Conservation (phyloP, 2,888 invertebrate genomes). For the Notodonta ziczac region DNA sequence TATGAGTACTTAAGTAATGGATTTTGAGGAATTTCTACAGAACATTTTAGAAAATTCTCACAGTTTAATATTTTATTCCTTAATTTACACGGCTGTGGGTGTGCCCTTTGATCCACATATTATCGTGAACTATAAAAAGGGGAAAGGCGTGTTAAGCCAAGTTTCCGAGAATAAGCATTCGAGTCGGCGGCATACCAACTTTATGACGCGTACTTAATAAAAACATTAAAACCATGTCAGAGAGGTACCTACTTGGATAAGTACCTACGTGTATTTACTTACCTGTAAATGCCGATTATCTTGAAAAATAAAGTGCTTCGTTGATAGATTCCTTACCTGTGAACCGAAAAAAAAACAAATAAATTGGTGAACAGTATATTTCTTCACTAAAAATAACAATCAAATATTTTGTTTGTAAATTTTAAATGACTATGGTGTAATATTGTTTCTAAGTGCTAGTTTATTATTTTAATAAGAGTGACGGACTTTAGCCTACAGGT, state of each 20-base stretch:
- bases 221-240: constrained; percentile 1
- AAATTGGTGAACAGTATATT: no score
- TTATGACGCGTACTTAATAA: constrained; percentile 16
- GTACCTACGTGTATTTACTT: neutral
- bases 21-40: no score
- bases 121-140: constrained; percentile 27
- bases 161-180: constrained; percentile 28
- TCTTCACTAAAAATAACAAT: no score
- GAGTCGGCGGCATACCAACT: constrained; percentile 26
- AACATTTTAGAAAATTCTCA: no score
- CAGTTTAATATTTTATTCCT: neutral
- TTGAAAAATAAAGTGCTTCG: neutral
- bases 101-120: constrained; percentile 17
- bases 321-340: constrained; percentile 33
- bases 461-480: no score
- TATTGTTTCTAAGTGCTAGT: no score
- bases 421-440: no score
- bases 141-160: constrained; percentile 19
- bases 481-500: neutral
- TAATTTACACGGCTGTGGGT: neutral
- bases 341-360: constrained; percentile 29
- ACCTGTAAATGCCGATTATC: neutral
- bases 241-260: no score
- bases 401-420: no score
- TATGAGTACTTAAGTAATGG: no score